A percentile compares a stretch with the other conserved stretches of the same genome.
Conservation (phyloP, 2,797 vertebrate species). For the Lophotriccus pileatus region DNA sequence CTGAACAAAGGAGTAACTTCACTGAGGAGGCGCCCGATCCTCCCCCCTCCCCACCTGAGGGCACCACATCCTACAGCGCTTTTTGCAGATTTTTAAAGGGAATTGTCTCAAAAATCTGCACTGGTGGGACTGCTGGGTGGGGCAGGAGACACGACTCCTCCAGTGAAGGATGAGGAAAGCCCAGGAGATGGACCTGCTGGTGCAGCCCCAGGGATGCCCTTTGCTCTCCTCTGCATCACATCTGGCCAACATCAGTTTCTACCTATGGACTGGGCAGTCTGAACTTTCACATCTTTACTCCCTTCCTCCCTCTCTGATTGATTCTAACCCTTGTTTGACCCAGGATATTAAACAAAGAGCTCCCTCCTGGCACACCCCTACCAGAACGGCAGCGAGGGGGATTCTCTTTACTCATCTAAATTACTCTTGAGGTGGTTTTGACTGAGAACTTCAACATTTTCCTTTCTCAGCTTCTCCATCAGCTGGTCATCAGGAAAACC, state of each 20-base stretch:
- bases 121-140: rapidly evolving
- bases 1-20: background rate
- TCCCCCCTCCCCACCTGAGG: background rate
- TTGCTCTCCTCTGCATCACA: background rate
- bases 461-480: background rate
- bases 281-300: background rate
- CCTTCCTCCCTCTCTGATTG: background rate
- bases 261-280: background rate
- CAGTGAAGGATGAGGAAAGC: rapidly evolving
- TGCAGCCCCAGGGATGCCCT: background rate
- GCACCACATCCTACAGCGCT: background rate
- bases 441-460: background rate
- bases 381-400: background rate
- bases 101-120: background rate
- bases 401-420: background rate
- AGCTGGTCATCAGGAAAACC: background rate
- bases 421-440: background rate
- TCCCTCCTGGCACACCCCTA: background rate
- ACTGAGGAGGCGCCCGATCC: background rate
- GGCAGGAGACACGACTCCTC: background rate
- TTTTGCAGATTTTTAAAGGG: background rate
- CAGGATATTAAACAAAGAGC: background rate
- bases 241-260: background rate
- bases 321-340: background rate
- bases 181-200: background rate